These are phyloP conservation scores for Pipistrellus nathusii DNA, from an alignment of 2,797 vertebrate species.

Conservation along the genomic window DNA sequence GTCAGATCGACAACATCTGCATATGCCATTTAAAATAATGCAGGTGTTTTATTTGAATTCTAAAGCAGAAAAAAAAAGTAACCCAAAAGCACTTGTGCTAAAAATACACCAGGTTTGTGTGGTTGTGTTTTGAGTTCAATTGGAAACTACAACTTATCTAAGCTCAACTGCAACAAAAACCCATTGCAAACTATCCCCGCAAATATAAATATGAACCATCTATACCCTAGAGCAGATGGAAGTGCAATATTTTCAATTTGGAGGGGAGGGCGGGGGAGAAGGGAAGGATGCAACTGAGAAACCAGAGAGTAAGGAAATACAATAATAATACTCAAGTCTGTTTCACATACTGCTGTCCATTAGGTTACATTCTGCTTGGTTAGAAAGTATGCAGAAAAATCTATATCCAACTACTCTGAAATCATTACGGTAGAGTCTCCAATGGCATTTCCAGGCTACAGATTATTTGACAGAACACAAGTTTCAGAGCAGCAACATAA, in stretches of 20 bases:
- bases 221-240: conserved; percentile 65
- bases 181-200: conserved; percentile 53
- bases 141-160: neutral
- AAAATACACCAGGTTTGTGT: neutral
- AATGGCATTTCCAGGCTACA: conserved; percentile 9
- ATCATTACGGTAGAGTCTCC: conserved; percentile 36
- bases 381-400: conserved; percentile 47
- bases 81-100: neutral
- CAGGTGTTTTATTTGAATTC: conserved; percentile 1
- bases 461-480: conserved; percentile 26
- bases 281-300: conserved; percentile 4
- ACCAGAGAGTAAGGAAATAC: conserved; percentile 19
- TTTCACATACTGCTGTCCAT: conserved; percentile 52
- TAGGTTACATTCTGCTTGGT: conserved; percentile 18
- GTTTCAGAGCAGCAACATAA: conserved; percentile 8
- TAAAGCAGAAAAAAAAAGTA: neutral
- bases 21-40: neutral
- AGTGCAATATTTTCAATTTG: conserved; percentile 67
- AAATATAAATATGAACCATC: conserved; percentile 68
- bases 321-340: conserved; percentile 11
- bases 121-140: neutral
- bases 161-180: conserved; percentile 66
- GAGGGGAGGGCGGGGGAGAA: neutral
- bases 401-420: conserved; percentile 25
- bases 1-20: neutral